Base-by-base conservation (phyloP, 2,888 invertebrate species). In the Cantharis rufa region DNA sequence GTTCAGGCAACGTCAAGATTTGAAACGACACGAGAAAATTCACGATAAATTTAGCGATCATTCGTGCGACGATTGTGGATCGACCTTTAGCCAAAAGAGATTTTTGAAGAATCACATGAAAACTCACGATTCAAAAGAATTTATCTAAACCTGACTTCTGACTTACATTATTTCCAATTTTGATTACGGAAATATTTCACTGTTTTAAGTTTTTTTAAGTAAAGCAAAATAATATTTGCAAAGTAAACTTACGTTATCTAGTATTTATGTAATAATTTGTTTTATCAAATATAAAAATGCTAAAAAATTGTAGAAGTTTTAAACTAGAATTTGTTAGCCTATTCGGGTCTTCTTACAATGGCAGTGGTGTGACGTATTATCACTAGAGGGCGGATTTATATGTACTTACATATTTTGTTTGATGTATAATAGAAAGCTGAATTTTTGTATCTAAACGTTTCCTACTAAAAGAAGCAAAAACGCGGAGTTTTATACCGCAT, bases 1-100 rank as follows among this genome's bases (percentile, higher is more conserved):
- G 27, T 92, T 92, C 83, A 86, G 91, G 1, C 83, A 87, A 3
- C 84, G 86, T 48, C 85, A 87, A 11, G 88, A 88, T 78, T 84
- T 89, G 64, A 87, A 85, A 18, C 84, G 88, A 62, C 90, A 90
- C 80, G 80, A 84, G 10, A 85, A 84, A 11, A 85, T 87, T 28
- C 90, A 90, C 78, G 86, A 86, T 2, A 85, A 86, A 15, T 69
- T 80, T 11, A 87, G 86, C 72, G 86, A 88, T 3, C 89, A 86
- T 80, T 82, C 83, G 9, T 90, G 90, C 78, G 82, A 83, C 28
- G 84, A 85, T 28, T 90, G 90, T 79, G 87, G 87, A 0, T 84
- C 86, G 18, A 86, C 83, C 32, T 90, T 90, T 80, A 87, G 86
- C n/a, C 89, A 90, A 78, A 88, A 89, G 79, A 84, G 89, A 62